A percentile compares a stretch with the other conserved stretches of the same genome.
phyloP scores from a whole-genome alignment of 2,113 vertebrate genomes.

The Excalfactoria chinensis region DNA sequence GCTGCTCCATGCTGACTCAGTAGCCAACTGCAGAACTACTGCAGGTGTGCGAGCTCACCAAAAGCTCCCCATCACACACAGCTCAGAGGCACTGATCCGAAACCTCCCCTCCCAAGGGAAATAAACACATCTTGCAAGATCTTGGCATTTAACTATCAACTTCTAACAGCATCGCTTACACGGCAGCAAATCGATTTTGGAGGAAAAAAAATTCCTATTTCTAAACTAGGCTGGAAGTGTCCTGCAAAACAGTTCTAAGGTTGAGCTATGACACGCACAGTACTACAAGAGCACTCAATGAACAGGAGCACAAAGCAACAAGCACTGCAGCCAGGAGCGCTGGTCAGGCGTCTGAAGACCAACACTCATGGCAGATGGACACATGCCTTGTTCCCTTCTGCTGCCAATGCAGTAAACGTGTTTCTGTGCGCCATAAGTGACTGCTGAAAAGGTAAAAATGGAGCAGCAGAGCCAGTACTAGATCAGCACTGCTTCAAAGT shows the following conservation, averaged over 20 bases:
- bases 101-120: not conserved
- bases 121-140: constrained; percentile 18
- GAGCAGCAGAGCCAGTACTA: not conserved
- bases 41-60: not conserved
- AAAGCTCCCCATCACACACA: not conserved
- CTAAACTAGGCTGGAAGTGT: not conserved
- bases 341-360: not conserved
- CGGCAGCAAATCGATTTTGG: not conserved
- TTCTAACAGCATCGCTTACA: not conserved
- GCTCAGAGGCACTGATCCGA: not conserved
- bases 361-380: not conserved
- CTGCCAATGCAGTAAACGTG: rapidly evolving
- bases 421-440: not conserved
- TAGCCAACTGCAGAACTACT: not conserved
- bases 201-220: not conserved
- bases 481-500: not conserved
- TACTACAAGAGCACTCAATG: rapidly evolving
- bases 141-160: not conserved
- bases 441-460: not conserved
- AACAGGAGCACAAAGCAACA: not conserved
- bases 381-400: not conserved
- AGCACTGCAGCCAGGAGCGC: not conserved
- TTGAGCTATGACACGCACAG: not conserved
- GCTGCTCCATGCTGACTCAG: not conserved
- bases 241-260: not conserved